Conservation (phyloP, 1,140 invertebrate genomes). For the Listronotus oregonensis region DNA sequence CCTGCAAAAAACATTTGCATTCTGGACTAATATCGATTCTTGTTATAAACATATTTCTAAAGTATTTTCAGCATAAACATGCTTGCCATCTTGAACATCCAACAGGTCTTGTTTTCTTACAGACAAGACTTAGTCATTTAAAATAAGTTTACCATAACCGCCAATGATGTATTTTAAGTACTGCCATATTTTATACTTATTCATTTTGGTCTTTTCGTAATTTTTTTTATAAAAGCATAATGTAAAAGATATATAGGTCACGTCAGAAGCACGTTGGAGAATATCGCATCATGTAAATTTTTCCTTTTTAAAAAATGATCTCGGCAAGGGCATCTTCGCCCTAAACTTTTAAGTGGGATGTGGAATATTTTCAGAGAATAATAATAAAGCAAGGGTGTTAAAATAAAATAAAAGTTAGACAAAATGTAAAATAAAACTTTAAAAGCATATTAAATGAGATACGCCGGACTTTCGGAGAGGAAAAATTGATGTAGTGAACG, state of each 20-base stretch:
- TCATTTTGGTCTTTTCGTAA: background rate
- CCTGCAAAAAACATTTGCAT: no score
- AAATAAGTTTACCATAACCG: no score
- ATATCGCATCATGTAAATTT: conserved; percentile 12
- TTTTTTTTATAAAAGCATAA: background rate
- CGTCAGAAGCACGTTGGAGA: background rate
- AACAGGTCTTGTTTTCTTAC: no score
- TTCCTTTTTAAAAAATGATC: conserved; percentile 12
- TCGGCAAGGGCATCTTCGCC: background rate
- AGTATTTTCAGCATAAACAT: no score
- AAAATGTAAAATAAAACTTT: background rate
- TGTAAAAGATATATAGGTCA: conserved; percentile 1
- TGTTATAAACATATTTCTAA: no score
- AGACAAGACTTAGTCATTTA: no score
- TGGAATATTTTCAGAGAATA: conserved; percentile 4
- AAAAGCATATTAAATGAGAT: conserved; percentile 4
- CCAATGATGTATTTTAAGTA: no score
- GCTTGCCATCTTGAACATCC: no score
- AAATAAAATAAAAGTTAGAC: background rate
- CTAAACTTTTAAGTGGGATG: conserved; percentile 12
- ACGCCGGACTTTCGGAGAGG: no score
- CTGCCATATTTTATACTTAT: background rate
- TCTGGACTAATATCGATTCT: no score
- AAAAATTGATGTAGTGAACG: no score
- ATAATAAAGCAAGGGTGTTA: conserved; percentile 14